Evolutionary conservation across 2,797 vertebrate genomes (phyloP).

Genomic region (Gephyroberyx darwinii): DNA sequence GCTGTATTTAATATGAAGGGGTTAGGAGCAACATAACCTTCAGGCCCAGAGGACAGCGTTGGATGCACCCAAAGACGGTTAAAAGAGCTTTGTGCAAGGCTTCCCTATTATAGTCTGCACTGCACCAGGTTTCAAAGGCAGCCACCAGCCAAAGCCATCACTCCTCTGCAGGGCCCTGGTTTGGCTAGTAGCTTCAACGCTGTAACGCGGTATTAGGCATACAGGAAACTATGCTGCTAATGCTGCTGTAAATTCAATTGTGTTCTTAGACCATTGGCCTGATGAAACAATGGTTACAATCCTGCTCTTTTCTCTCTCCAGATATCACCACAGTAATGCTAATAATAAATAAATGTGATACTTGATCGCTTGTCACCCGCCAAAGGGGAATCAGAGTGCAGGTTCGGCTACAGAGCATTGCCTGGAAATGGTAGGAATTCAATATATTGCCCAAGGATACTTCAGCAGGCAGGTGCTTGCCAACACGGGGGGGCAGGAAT

Average conservation of each 20-base stretch:
- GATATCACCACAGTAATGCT: not conserved
- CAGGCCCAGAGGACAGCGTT: slow-evolving; percentile 23
- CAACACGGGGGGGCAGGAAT: not conserved
- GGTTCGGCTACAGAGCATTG: not conserved
- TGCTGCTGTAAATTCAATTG: not conserved
- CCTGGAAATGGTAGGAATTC: not conserved
- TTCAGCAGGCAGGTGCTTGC: slow-evolving; percentile 2
- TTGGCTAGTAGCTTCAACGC: slow-evolving; percentile 35
- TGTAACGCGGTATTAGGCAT: slow-evolving; percentile 7
- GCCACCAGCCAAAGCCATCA: slow-evolving; percentile 30
- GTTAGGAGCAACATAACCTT: slow-evolving; percentile 6
- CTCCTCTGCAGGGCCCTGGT: slow-evolving; percentile 19
- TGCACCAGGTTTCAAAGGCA: slow-evolving; percentile 27
- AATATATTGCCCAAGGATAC: not conserved
- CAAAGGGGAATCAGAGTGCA: not conserved
- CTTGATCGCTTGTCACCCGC: not conserved
- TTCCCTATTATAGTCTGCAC: slow-evolving; percentile 54
- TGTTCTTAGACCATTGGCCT: not conserved
- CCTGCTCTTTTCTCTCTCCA: not conserved
- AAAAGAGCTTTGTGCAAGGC: slow-evolving; percentile 25
- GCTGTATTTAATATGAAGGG: slow-evolving; percentile 18
- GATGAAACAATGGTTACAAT: no score
- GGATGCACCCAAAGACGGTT: slow-evolving; percentile 43
- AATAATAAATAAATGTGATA: not conserved
- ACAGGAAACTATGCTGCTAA: not conserved